phyloP scores from a whole-genome alignment of 2,888 invertebrate species.

The Thymelicus lineola region DNA sequence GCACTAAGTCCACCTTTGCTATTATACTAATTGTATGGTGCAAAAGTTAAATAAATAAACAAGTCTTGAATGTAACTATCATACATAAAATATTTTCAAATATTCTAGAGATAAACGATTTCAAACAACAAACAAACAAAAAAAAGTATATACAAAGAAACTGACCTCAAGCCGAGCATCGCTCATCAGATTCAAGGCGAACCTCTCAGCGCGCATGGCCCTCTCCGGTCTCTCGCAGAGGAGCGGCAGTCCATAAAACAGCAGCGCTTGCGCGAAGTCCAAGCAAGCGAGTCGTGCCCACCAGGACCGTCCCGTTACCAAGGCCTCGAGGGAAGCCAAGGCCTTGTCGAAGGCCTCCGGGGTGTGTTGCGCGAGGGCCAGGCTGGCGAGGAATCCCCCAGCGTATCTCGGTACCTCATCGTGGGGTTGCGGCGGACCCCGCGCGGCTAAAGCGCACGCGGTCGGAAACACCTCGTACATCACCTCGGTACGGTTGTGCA shows the following conservation, averaged over 20 bases:
- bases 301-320: conserved; percentile 85
- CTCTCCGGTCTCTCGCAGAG: conserved; percentile 73
- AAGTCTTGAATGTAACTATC: no score
- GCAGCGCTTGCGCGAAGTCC: conserved; percentile 88
- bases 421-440: conserved; percentile 87
- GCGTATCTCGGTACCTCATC: conserved; percentile 90
- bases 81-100: no score
- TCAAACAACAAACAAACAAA: no score
- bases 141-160: not conserved
- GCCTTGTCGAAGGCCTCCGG: conserved; percentile 85
- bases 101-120: no score
- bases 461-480: conserved; percentile 86
- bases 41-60: no score
- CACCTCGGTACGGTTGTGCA: conserved; percentile 74
- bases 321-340: conserved; percentile 75
- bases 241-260: conserved; percentile 90
- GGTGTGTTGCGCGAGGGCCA: conserved; percentile 87
- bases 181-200: conserved; percentile 88
- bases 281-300: conserved; percentile 87
- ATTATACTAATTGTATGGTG: no score
- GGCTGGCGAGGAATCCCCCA: conserved; percentile 87
- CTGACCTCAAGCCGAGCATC: conserved; percentile 88
- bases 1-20: no score
- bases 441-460: conserved; percentile 91
- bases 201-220: conserved; percentile 84